phyloP scores from a whole-genome alignment of 2,113 vertebrate genomes.

The Trochalopteron elliotii region DNA sequence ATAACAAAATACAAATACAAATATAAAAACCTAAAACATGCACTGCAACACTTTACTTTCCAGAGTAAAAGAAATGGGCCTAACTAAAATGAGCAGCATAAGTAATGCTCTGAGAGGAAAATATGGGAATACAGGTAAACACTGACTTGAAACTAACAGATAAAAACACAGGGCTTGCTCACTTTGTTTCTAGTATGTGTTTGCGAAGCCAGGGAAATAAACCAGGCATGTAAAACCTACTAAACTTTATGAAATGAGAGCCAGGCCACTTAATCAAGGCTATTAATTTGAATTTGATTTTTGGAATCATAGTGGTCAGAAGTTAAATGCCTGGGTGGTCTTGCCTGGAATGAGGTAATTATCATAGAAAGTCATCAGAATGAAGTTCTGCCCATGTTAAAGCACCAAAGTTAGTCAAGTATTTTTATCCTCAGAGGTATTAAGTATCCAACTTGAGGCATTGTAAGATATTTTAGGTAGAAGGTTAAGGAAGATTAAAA shows the following conservation, averaged over 20 bases:
- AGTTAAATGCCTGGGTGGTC: not conserved
- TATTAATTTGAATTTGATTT: not conserved
- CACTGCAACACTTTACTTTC: no score
- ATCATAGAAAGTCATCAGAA: not conserved
- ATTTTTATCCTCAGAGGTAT: not conserved
- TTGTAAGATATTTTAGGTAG: not conserved
- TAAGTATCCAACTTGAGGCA: not conserved
- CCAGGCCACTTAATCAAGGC: not conserved
- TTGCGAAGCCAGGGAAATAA: not conserved
- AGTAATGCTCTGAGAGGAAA: not conserved
- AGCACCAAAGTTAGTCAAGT: not conserved
- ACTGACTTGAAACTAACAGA: not conserved
- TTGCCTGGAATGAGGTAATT: not conserved
- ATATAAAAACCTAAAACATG: no score
- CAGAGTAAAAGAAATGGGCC: not conserved
- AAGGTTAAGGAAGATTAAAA: not conserved
- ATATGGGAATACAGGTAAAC: not conserved
- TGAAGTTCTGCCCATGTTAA: not conserved
- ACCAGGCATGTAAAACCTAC: not conserved
- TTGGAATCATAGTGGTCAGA: not conserved
- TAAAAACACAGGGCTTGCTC: not conserved
- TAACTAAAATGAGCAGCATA: not conserved
- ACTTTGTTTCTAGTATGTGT: not conserved
- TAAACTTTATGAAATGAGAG: not conserved
- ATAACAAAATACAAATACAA: no score